Conservation (phyloP, 1,140 invertebrate species). For the Ceratina calcarata region DNA sequence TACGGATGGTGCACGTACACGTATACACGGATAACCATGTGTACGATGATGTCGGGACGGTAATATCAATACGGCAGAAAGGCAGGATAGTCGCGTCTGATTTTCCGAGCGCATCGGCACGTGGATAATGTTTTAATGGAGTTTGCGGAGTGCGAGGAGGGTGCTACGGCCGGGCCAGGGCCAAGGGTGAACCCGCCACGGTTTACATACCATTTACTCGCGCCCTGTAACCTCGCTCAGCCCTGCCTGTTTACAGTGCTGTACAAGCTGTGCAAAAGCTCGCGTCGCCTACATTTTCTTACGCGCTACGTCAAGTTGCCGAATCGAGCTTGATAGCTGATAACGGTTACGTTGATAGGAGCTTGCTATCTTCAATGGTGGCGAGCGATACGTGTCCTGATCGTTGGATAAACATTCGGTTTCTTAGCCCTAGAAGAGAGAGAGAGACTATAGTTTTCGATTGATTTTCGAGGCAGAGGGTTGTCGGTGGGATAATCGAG, state of each 20-base stretch:
- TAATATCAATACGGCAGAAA: constrained; percentile 66
- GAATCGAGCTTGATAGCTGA: too few relatives aligned
- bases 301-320: too few relatives aligned
- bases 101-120: constrained; percentile 80
- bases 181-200: constrained; percentile 74
- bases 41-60: constrained; percentile 32
- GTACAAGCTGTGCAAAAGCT: constrained; percentile 65
- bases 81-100: constrained; percentile 75
- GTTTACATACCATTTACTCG: constrained; percentile 81
- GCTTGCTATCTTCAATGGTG: too few relatives aligned
- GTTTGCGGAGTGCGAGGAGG: constrained; percentile 76
- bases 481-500: neutral
- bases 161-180: constrained; percentile 67
- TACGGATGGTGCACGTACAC: neutral
- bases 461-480: neutral
- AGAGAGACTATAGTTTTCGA: neutral
- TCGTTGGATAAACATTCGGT: too few relatives aligned
- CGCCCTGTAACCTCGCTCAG: constrained; percentile 71
- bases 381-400: too few relatives aligned
- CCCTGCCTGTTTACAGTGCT: constrained; percentile 72
- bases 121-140: constrained; percentile 82
- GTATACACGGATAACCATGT: neutral
- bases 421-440: too few relatives aligned
- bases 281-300: constrained; percentile 30
- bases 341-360: too few relatives aligned